Percentiles rank a stretch among this genome's conserved stretches.
phyloP scores from a whole-genome alignment of 2,113 vertebrate genomes.

The Saimiri boliviensis region DNA sequence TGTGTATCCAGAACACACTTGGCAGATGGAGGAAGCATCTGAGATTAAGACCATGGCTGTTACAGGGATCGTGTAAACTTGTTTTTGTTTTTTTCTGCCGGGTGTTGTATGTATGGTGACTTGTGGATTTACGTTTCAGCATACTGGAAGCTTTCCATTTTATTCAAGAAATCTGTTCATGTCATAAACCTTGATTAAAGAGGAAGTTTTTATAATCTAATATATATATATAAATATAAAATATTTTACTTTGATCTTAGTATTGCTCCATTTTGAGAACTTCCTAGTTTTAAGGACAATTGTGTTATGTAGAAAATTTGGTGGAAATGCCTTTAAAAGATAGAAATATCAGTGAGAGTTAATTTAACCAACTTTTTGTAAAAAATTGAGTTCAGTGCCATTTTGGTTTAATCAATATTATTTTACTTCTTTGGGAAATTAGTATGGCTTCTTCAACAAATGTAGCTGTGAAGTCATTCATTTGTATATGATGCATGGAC shows the following conservation, averaged over 20 bases:
- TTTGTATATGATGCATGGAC: neutral
- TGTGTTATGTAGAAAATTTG: neutral
- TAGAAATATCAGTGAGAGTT: neutral
- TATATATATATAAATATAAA: too few species aligned
- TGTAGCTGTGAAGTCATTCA: neutral
- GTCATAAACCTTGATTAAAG: too few species aligned
- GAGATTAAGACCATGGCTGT: too few species aligned
- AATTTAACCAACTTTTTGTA: neutral
- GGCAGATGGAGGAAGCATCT: too few species aligned
- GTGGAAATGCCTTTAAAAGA: neutral
- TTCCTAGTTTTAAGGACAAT: neutral
- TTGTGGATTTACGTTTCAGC: too few species aligned
- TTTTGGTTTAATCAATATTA: neutral
- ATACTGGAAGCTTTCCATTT: too few species aligned
- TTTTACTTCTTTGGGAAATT: neutral
- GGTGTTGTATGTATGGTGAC: too few species aligned
- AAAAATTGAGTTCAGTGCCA: neutral
- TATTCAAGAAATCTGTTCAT: too few species aligned
- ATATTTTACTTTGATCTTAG: neutral
- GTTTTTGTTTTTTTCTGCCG: too few species aligned
- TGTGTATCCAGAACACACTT: too few species aligned
- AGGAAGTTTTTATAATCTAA: too few species aligned
- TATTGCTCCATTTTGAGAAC: neutral
- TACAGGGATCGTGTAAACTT: too few species aligned
- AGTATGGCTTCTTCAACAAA: neutral